phyloP scores from a whole-genome alignment of 1,140 invertebrate genomes.

The Cataglyphis hispanica region DNA sequence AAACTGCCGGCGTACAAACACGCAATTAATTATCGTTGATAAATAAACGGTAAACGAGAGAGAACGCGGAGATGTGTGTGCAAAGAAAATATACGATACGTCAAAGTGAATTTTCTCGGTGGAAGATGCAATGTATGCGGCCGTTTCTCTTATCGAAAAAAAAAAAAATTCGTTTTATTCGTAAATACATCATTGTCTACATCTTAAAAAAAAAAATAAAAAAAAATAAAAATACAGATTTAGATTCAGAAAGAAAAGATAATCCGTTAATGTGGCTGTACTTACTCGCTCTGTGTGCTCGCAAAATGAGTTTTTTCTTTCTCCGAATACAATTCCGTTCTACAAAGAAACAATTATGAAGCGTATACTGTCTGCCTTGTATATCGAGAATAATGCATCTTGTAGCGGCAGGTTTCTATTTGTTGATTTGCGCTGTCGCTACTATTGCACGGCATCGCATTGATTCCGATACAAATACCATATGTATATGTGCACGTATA shows the following conservation, averaged over 20 bases:
- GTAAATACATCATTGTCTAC: constrained; percentile 16
- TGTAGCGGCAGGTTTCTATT: constrained; percentile 30
- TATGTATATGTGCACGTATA: neutral
- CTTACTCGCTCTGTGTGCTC: neutral
- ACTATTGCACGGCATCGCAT: constrained; percentile 31
- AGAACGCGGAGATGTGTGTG: neutral
- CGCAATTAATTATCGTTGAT: constrained; percentile 15
- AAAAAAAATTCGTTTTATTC: neutral
- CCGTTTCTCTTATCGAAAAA: neutral
- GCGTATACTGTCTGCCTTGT: neutral
- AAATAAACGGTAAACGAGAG: constrained; percentile 32
- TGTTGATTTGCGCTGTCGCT: constrained; percentile 29
- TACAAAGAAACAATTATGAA: constrained; percentile 40
- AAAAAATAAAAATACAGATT: too few relatives aligned
- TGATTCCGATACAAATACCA: constrained; percentile 42
- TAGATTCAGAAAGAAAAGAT: neutral
- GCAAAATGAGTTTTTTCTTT: neutral
- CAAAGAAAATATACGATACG: neutral
- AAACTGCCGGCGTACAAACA: neutral
- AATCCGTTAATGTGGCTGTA: neutral
- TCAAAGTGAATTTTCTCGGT: neutral
- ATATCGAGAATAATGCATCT: constrained; percentile 40
- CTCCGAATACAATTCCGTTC: neutral
- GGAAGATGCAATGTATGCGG: neutral
- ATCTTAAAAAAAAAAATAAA: neutral